Evolutionary conservation across 1,140 invertebrate genomes (phyloP).

Genomic region (Orchestia grillus): DNA sequence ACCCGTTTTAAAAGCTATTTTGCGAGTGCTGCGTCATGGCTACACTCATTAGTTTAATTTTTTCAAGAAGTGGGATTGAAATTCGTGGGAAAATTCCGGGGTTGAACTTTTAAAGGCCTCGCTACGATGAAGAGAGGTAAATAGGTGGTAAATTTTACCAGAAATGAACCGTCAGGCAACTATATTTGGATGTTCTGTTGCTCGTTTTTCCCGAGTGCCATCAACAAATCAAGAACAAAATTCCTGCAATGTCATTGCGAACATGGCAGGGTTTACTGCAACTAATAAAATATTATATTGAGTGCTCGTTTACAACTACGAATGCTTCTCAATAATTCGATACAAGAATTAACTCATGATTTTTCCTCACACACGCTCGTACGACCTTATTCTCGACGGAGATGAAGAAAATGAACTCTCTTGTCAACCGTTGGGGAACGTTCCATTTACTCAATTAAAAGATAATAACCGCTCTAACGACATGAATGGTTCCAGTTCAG

Average conservation of each 20-base stretch:
- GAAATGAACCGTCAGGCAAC: neutral
- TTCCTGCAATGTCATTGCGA: neutral
- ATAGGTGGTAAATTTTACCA: neutral
- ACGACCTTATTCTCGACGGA: neutral
- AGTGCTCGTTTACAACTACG: neutral
- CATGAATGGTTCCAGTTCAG: neutral
- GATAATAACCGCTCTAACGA: neutral
- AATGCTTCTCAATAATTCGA: neutral
- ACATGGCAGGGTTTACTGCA: neutral
- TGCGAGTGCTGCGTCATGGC: neutral
- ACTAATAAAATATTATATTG: neutral
- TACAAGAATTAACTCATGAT: neutral
- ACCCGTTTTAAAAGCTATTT: neutral
- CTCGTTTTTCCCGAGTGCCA: neutral
- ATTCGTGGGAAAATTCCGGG: neutral
- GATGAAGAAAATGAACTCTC: neutral
- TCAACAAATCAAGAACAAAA: neutral
- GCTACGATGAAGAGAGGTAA: neutral
- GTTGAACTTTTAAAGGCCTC: neutral
- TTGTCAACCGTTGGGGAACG: neutral
- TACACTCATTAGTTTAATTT: neutral
- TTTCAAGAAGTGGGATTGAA: neutral
- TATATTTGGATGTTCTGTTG: neutral
- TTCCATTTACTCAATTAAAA: neutral
- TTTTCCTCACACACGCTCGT: neutral